Base-by-base conservation (phyloP, 2,113 vertebrate genomes). In the Xerus inauris region DNA sequence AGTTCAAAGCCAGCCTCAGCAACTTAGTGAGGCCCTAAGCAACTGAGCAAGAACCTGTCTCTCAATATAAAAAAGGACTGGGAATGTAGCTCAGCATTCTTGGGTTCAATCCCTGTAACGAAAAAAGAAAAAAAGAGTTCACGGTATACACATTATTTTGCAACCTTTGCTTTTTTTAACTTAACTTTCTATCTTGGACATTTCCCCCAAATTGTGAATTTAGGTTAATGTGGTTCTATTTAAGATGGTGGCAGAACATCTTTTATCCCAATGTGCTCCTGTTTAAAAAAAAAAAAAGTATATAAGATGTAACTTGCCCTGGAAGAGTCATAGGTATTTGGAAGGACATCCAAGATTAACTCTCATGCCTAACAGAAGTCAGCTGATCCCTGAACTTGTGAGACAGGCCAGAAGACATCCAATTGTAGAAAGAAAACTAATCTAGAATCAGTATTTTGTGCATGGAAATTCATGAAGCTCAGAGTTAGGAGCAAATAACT, bases 161-260 rank as follows among this genome's bases (percentile, higher is more conserved):
- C 20, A 87, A 81, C 3, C 67, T 67, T 92, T 64, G 3, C 14
- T 59, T 88, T 94, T 65, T 86, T 81, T 49, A 51, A 49, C 20
- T 94, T 84, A 80, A n/a, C 35, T 76, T 85, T 17, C 32, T 67
- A 62, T 75, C 26, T 94, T 92, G 54, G 65, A 17, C 57, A 88
- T 71, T 87, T 85, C 26, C 45, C 38, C 19, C 13, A 28, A 42
- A 93, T 69, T 81, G 30, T 96, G 12, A 35, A 64, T 69, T 79
- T 95, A 54, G 20, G 51, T 62, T 49, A 86, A 45, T 30, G 47
- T 86, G 38, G 5, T 71, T 75, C 75, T 93, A 40, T 49, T 93
- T 95, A 89, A 89, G 62, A 20, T 8, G 45, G 19, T 8, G 47
- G 49, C 19, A 42, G 40, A 85, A 32, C 7, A 51, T 42, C n/a